Evolutionary conservation across 1,140 invertebrate genomes (phyloP).

Genomic region (Calosoma granatense): DNA sequence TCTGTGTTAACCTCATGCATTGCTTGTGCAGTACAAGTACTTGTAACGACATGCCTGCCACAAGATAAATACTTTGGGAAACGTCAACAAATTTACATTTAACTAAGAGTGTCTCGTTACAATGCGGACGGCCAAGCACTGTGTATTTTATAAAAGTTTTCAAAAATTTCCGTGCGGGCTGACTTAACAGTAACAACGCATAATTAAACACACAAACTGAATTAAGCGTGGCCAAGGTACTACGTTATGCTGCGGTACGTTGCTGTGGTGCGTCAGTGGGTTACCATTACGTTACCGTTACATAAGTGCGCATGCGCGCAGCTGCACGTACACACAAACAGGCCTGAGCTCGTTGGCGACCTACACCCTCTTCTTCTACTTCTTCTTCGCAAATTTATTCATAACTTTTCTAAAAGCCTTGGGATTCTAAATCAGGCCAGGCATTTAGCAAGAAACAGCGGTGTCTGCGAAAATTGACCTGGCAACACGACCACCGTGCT

Average conservation of each 20-base stretch:
- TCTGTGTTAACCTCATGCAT: too few relatives aligned
- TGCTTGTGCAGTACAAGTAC: neutral
- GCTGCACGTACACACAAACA: too few relatives aligned
- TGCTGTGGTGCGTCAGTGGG: too few relatives aligned
- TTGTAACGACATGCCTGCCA: neutral
- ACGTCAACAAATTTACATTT: neutral
- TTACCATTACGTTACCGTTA: too few relatives aligned
- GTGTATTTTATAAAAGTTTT: neutral
- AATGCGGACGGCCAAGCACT: neutral
- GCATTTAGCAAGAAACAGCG: too few relatives aligned
- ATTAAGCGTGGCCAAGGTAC: neutral
- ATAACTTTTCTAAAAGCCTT: neutral
- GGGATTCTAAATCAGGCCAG: neutral
- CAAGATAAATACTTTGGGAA: neutral
- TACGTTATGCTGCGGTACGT: too few relatives aligned
- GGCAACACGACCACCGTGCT: too few relatives aligned
- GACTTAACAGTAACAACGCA: neutral
- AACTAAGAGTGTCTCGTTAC: neutral
- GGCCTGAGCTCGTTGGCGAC: too few relatives aligned
- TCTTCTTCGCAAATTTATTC: neutral
- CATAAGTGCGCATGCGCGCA: too few relatives aligned
- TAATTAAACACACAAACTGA: neutral
- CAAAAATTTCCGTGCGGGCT: neutral
- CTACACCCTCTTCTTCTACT: too few relatives aligned
- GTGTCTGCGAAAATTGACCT: too few relatives aligned